Conservation (phyloP, 2,888 invertebrate species). For the Exephanes ischioxanthus region DNA sequence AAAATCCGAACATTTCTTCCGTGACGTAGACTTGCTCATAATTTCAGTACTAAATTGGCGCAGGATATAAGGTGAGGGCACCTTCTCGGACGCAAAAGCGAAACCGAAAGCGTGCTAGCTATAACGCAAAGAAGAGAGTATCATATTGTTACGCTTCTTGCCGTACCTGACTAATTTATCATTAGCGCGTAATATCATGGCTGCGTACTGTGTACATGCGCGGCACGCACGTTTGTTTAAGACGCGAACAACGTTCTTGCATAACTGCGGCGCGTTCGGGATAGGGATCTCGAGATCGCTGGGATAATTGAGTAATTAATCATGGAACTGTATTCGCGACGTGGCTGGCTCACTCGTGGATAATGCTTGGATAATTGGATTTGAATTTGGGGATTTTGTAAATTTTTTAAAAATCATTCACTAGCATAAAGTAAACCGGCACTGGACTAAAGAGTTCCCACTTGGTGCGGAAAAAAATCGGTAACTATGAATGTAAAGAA, state of each 20-base stretch:
- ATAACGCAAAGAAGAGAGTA: constrained; percentile 41
- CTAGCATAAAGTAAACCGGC: no score
- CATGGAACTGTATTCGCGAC: constrained; percentile 20
- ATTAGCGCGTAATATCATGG: constrained; percentile 32
- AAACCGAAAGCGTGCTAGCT: constrained; percentile 42
- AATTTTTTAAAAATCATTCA: background rate
- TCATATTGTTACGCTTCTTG: constrained; percentile 58
- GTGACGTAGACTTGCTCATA: no score
- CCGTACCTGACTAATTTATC: constrained; percentile 57
- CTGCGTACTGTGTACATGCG: background rate
- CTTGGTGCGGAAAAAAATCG: background rate
- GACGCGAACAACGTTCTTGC: constrained; percentile 49
- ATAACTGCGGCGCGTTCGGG: constrained; percentile 23
- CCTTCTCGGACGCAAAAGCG: constrained; percentile 26
- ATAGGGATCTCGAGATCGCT: constrained; percentile 51
- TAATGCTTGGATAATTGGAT: constrained; percentile 35
- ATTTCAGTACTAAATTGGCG: background rate
- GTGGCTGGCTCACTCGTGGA: background rate
- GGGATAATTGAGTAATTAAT: constrained; percentile 65
- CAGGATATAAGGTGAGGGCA: background rate
- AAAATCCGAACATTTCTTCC: no score
- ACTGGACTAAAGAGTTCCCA: background rate
- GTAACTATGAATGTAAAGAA: background rate
- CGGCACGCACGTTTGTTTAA: constrained; percentile 47
- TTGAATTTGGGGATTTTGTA: constrained; percentile 15